phyloP scores from a whole-genome alignment of 2,113 vertebrate species.

The Myiagra hebetior region DNA sequence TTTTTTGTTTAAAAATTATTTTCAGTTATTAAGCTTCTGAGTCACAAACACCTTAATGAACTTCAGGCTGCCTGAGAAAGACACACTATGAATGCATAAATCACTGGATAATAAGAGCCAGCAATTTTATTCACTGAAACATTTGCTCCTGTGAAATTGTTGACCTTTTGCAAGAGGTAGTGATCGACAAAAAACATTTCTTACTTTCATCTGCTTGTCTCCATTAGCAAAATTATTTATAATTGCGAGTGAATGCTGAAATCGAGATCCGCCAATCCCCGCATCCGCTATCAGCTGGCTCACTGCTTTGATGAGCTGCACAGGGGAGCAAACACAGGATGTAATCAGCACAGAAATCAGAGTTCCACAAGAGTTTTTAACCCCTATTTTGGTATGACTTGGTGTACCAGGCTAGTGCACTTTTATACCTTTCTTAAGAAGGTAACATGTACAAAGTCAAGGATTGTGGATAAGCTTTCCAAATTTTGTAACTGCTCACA shows the following conservation, averaged over 20 bases:
- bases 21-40: not conserved
- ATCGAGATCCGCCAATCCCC: conserved; percentile 94
- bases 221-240: conserved; percentile 98
- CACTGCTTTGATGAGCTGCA: conserved; percentile 95
- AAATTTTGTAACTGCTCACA: not conserved
- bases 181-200: conserved; percentile 17
- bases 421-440: not conserved
- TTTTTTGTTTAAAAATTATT: not conserved
- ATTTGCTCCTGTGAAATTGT: not conserved
- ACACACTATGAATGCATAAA: not conserved
- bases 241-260: conserved; percentile 95
- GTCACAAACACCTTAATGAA: not conserved
- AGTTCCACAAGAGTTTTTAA: not conserved
- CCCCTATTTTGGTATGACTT: not conserved
- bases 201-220: conserved; percentile 94
- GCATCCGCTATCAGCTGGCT: conserved; percentile 96
- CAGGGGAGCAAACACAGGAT: not conserved
- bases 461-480: not conserved
- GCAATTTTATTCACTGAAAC: not conserved
- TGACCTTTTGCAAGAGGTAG: conserved; percentile 24
- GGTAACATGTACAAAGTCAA: not conserved
- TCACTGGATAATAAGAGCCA: not conserved
- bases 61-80: not conserved
- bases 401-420: not conserved
- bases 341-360: not conserved